Evolutionary conservation across 2,797 vertebrate species (phyloP).

Genomic region (Champsocephalus esox): DNA sequence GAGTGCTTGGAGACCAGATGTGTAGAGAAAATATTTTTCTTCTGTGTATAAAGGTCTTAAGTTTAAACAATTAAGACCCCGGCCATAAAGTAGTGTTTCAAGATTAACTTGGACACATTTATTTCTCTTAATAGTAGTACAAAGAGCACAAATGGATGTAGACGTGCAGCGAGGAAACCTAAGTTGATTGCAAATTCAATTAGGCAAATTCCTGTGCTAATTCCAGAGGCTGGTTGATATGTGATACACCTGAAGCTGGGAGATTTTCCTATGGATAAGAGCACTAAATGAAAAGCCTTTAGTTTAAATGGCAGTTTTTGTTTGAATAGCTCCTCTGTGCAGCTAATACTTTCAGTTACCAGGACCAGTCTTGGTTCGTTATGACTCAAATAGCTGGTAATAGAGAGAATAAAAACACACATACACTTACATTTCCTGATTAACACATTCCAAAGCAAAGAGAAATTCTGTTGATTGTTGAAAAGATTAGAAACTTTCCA

Average conservation of each 20-base stretch:
- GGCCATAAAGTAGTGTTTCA: conserved; percentile 24
- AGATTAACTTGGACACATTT: conserved; percentile 6
- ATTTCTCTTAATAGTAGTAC: conserved; percentile 24
- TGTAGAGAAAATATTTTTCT: conserved; percentile 2
- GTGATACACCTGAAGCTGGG: conserved; percentile 71
- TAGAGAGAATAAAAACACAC: not conserved
- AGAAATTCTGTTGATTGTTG: not conserved
- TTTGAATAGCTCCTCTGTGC: conserved; percentile 39
- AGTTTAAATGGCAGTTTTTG: conserved; percentile 25
- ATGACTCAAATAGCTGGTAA: conserved; percentile 12
- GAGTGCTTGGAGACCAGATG: conserved; percentile 33
- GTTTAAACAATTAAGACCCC: conserved; percentile 7
- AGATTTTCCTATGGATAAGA: conserved; percentile 74
- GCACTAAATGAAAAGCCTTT: conserved; percentile 64
- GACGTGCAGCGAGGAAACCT: conserved; percentile 64
- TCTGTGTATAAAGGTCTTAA: conserved; percentile 10
- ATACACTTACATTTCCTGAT: not conserved
- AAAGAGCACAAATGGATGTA: conserved; percentile 53
- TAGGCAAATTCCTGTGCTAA: conserved; percentile 71
- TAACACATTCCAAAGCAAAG: not conserved
- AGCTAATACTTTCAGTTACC: conserved; percentile 18
- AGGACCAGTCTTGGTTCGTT: not conserved
- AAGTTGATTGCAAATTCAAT: conserved; percentile 84
- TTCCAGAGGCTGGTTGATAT: conserved; percentile 69
- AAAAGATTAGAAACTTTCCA: not conserved